A percentile compares a stretch with the other conserved stretches of the same genome.
These are phyloP conservation scores for Piaya cayana DNA, from an alignment of 2,113 vertebrate genomes.

Conservation along the genomic window DNA sequence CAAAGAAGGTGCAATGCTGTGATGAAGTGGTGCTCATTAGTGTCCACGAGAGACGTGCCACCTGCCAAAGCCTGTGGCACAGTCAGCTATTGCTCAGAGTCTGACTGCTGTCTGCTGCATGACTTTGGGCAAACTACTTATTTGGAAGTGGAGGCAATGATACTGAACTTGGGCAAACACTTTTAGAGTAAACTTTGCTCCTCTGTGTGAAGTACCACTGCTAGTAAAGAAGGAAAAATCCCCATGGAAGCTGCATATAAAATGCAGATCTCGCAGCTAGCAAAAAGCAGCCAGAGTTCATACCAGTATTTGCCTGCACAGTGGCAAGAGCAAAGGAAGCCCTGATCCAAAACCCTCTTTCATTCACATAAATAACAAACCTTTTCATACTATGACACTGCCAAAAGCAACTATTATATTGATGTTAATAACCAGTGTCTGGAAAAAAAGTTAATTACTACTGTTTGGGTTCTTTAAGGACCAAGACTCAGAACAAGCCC, in stretches of 20 bases:
- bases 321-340: neutral
- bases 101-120: neutral
- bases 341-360: neutral
- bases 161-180: neutral
- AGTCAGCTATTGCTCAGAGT: neutral
- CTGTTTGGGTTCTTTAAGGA: neutral
- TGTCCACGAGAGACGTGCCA: neutral
- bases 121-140: neutral
- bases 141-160: neutral
- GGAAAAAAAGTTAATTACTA: fast-evolving
- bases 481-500: neutral
- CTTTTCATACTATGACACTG: neutral
- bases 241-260: fast-evolving
- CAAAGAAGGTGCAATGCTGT: neutral
- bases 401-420: neutral
- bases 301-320: neutral
- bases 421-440: neutral
- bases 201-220: neutral
- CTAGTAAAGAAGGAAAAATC: neutral
- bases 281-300: neutral
- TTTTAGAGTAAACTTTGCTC: neutral
- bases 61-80: neutral
- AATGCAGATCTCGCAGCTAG: fast-evolving
- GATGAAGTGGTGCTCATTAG: neutral
- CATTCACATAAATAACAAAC: neutral